Evolutionary conservation across 2,797 vertebrate species (phyloP).

Genomic region (Selene dorsalis): DNA sequence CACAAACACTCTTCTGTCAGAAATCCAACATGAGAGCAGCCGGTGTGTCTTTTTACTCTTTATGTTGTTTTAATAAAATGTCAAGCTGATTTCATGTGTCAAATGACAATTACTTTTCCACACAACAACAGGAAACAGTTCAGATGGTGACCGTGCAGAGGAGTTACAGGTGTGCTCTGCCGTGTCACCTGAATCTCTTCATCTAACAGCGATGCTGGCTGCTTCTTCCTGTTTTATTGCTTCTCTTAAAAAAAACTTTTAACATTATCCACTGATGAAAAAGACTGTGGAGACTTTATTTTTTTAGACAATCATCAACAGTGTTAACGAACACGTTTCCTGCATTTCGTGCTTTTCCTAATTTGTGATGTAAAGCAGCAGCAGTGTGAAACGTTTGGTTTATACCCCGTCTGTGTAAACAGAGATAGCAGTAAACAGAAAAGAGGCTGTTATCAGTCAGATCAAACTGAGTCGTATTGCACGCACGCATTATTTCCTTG

Average conservation of each 20-base stretch:
- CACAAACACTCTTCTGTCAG: neutral
- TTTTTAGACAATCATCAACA: neutral
- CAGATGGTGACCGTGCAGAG: neutral
- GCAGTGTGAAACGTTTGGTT: neutral
- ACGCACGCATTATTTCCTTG: neutral
- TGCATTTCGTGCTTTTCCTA: neutral
- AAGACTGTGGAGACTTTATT: neutral
- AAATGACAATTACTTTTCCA: neutral
- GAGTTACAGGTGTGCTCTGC: neutral
- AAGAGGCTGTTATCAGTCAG: neutral
- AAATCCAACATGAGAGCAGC: neutral
- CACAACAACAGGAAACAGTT: neutral
- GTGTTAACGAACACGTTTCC: neutral
- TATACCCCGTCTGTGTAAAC: neutral
- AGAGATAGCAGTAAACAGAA: neutral
- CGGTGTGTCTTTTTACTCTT: neutral
- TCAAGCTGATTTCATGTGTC: neutral
- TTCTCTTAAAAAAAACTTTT: neutral
- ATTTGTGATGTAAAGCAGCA: neutral
- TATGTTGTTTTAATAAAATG: neutral
- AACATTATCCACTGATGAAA: neutral
- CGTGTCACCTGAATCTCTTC: neutral
- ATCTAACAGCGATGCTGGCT: neutral
- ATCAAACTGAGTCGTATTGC: conserved; percentile 2
- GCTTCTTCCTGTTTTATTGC: neutral